Conservation (phyloP, 1,140 invertebrate genomes). For the Copidosoma floridanum region DNA sequence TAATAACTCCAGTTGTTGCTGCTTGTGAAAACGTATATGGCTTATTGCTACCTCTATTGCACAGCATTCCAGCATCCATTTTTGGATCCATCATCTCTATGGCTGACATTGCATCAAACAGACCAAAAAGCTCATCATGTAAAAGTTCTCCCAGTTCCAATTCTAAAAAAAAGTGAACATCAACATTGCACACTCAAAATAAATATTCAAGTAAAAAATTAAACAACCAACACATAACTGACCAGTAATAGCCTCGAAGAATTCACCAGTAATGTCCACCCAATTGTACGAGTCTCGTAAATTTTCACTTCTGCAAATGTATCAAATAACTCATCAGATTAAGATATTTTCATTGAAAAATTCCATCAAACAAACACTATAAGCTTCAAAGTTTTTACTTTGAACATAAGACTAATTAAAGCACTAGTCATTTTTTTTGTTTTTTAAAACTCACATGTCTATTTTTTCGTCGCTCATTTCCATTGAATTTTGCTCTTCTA, state of each 20-base stretch:
- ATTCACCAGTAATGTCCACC: constrained; percentile 76
- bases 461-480: constrained; percentile 49
- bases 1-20: constrained; percentile 75
- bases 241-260: constrained; percentile 75
- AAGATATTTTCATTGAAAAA: no score
- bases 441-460: no score
- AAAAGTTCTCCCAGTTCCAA: constrained; percentile 83
- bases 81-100: constrained; percentile 99
- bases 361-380: no score
- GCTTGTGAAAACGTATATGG: constrained; percentile 87
- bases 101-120: constrained; percentile 98
- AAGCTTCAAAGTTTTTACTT: no score
- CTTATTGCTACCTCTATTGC: constrained; percentile 81
- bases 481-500: constrained; percentile 44
- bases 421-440: no score
- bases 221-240: constrained; percentile 33
- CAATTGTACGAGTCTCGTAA: constrained; percentile 65
- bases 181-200: background rate
- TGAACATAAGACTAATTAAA: no score
- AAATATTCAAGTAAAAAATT: background rate
- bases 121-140: constrained; percentile 87
- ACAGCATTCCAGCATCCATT: constrained; percentile 98
- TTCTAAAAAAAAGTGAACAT: constrained; percentile 56
- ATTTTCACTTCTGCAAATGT: constrained; percentile 38
- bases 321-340: no score